Conservation (phyloP, 92 coral and sea anemone species). For the Zoanthus sociatus region DNA sequence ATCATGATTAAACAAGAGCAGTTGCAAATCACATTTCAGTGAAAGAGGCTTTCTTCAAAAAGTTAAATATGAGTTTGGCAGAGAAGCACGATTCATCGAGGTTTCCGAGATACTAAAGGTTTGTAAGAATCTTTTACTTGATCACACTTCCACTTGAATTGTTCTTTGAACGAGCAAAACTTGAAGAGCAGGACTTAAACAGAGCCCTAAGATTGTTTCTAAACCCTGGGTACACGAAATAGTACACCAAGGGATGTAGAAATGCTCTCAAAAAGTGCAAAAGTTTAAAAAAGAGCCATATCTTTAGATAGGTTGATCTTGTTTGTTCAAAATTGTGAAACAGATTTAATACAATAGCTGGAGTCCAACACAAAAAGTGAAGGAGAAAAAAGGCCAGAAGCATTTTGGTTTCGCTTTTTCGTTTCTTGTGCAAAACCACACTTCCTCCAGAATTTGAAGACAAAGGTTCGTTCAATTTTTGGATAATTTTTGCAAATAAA, state of each 20-base stretch:
- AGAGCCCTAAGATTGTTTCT: conserved; percentile 59
- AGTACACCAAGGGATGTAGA: conserved; percentile 72
- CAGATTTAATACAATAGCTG: conserved; percentile 69
- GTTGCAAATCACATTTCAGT: conserved; percentile 12
- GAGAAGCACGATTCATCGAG: conserved; percentile 24
- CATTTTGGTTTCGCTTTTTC: conserved; percentile 67
- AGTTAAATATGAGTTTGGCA: conserved; percentile 23
- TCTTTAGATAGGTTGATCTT: conserved; percentile 52
- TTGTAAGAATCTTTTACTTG: conserved; percentile 5
- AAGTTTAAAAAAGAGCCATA: conserved; percentile 77
- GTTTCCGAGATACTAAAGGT: conserved; percentile 19
- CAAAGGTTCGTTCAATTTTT: conserved; percentile 69
- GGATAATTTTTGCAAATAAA: conserved; percentile 61
- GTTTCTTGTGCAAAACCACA: conserved; percentile 78
- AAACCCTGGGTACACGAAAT: conserved; percentile 67
- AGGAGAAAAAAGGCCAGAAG: conserved; percentile 53
- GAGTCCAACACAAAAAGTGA: conserved; percentile 82
- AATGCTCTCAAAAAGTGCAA: conserved; percentile 72
- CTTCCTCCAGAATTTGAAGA: conserved; percentile 90
- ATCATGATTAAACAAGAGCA: no score
- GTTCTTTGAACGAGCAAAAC: conserved; percentile 16
- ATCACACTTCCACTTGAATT: not conserved
- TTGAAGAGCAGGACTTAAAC: conserved; percentile 51
- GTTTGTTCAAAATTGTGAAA: conserved; percentile 49
- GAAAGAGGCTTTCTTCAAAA: conserved; percentile 13